A percentile compares a stretch with the other conserved stretches of the same genome.
Conservation (phyloP, 2,113 vertebrate genomes). For the Ochotona curzoniae region DNA sequence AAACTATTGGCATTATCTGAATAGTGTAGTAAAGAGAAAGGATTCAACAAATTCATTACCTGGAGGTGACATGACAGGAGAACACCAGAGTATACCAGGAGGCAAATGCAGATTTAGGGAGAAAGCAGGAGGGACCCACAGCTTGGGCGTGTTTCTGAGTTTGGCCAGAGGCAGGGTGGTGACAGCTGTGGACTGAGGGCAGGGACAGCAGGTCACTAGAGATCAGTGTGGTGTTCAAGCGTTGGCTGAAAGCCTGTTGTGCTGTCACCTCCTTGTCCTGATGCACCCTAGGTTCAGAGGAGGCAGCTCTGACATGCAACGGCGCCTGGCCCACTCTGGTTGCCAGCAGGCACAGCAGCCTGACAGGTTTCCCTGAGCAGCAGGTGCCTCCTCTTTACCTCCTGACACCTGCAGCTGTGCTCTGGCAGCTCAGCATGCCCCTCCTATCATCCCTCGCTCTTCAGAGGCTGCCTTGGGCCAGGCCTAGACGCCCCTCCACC, state of each 20-base stretch:
- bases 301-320: neutral
- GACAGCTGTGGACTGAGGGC: neutral
- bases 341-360: neutral
- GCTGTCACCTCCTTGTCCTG: neutral
- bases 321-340: neutral
- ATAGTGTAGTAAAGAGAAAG: neutral
- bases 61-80: neutral
- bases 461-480: neutral
- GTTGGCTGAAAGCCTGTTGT: conserved; percentile 12
- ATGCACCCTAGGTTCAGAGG: neutral
- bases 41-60: neutral
- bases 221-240: neutral
- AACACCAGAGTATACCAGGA: neutral
- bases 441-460: neutral
- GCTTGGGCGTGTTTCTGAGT: neutral
- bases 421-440: neutral
- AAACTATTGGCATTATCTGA: neutral
- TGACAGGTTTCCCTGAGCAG: neutral
- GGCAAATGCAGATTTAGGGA: neutral
- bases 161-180: neutral
- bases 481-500: neutral
- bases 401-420: neutral
- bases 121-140: neutral
- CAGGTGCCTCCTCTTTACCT: neutral
- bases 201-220: neutral